Conservation (phyloP, 2,797 vertebrate genomes). For the Silurus aristotelis region DNA sequence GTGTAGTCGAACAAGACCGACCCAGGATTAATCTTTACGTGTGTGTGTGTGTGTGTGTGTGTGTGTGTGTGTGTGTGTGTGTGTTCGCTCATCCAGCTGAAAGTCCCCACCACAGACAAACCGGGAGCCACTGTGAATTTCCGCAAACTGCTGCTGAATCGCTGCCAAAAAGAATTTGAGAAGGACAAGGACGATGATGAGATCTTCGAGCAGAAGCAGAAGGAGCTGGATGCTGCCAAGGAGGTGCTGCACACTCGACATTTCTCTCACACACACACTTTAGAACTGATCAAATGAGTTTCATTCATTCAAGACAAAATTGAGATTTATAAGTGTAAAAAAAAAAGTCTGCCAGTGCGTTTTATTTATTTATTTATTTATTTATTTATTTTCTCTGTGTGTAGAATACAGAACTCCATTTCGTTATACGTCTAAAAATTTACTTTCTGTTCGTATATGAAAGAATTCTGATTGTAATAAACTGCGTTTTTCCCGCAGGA, state of each 20-base stretch:
- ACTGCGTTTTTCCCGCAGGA: constrained; percentile 66
- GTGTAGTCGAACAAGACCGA: background rate
- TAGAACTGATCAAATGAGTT: too few species aligned
- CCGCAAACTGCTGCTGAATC: constrained; percentile 94
- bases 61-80: too few species aligned
- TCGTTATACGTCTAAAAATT: too few species aligned
- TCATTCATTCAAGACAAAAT: too few species aligned
- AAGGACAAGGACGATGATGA: constrained; percentile 97
- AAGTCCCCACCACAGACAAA: constrained; percentile 93
- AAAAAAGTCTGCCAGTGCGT: too few species aligned
- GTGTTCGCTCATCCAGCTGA: constrained; percentile 74
- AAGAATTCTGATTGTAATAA: too few species aligned
- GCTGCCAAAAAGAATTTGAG: constrained; percentile 99
- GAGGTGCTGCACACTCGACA: constrained; percentile 66
- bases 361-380: too few species aligned
- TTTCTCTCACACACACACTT: background rate
- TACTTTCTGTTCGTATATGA: too few species aligned
- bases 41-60: too few species aligned
- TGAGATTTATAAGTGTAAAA: too few species aligned
- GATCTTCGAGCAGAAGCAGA: constrained; percentile 95
- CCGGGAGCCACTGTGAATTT: constrained; percentile 92
- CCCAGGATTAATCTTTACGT: background rate
- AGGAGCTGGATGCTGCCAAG: constrained; percentile 89
- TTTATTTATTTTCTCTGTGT: too few species aligned
- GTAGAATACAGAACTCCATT: too few species aligned